A percentile compares a stretch with the other conserved stretches of the same genome.
These are phyloP conservation scores for Hofmannophila pseudospretella DNA, from an alignment of 2,888 invertebrate species.

Conservation along the genomic window DNA sequence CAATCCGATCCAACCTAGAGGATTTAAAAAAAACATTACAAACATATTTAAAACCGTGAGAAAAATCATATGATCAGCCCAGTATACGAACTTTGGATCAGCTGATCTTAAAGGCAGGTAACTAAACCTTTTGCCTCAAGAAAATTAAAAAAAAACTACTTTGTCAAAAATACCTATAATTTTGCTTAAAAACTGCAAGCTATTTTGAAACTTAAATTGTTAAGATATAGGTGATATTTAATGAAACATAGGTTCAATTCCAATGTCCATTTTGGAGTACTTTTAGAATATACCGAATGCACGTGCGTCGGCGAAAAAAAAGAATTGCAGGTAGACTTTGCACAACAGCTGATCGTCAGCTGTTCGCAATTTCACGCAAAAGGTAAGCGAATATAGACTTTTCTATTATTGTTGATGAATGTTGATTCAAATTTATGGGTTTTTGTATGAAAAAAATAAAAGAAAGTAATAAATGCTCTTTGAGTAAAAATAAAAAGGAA, in stretches of 20 bases:
- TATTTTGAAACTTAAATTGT: background rate
- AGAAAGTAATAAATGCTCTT: too few species aligned
- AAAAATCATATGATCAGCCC: constrained; percentile 7
- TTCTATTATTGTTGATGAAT: too few species aligned
- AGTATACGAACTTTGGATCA: background rate
- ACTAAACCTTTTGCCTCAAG: background rate
- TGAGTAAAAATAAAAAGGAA: too few species aligned
- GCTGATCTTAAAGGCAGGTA: constrained; percentile 6
- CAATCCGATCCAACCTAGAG: too few species aligned
- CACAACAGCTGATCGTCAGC: constrained; percentile 17
- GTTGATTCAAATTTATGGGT: too few species aligned
- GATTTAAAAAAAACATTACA: too few species aligned
- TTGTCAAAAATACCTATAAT: background rate
- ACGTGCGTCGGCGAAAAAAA: constrained; percentile 7
- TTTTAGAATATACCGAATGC: background rate
- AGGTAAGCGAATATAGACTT: too few species aligned
- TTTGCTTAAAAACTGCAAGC: too few species aligned
- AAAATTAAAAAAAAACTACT: too few species aligned
- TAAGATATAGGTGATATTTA: background rate
- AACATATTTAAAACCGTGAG: constrained; percentile 6
- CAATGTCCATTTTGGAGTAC: constrained; percentile 3
- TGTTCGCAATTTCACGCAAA: too few species aligned
- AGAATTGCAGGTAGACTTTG: constrained; percentile 10
- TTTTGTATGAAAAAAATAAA: too few species aligned
- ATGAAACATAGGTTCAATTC: too few species aligned